Conservation (phyloP, 2,113 vertebrate genomes). For the Bufo gargarizans region DNA sequence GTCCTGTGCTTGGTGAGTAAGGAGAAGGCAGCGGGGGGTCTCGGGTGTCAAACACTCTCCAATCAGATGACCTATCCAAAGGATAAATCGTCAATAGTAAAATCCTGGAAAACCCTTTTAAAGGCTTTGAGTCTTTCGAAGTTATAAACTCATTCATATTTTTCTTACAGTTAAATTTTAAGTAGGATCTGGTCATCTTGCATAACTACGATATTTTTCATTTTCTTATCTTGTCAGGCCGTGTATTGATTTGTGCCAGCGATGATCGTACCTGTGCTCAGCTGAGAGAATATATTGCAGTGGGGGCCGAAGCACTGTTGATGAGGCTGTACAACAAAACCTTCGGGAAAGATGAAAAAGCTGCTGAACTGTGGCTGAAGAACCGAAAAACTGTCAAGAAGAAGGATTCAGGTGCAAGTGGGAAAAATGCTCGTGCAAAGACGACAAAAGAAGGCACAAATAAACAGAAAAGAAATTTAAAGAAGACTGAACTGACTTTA, state of each 20-base stretch:
- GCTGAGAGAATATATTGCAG: conserved; percentile 83
- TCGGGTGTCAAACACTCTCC: too few species aligned
- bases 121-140: neutral
- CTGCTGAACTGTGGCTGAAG: conserved; percentile 65
- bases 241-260: conserved; percentile 91
- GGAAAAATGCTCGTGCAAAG: conserved; percentile 69
- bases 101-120: too few species aligned
- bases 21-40: too few species aligned
- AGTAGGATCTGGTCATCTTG: neutral
- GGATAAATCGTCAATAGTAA: too few species aligned
- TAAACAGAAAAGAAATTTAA: conserved; percentile 67
- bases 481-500: conserved; percentile 75
- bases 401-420: conserved; percentile 59
- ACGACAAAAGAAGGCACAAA: conserved; percentile 65
- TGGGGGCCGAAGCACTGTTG: conserved; percentile 81
- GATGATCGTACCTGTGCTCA: conserved; percentile 96
- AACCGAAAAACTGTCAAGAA: conserved; percentile 66
- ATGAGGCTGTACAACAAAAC: conserved; percentile 84
- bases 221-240: conserved; percentile 74
- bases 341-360: conserved; percentile 78
- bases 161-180: neutral
- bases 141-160: neutral
- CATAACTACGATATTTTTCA: neutral
- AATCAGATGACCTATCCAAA: too few species aligned
- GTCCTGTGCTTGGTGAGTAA: too few species aligned